Percentiles rank a stretch among this genome's conserved stretches.
These are phyloP conservation scores for Leucoptera coffeella DNA, from an alignment of 2,888 invertebrate genomes.

Conservation along the genomic window DNA sequence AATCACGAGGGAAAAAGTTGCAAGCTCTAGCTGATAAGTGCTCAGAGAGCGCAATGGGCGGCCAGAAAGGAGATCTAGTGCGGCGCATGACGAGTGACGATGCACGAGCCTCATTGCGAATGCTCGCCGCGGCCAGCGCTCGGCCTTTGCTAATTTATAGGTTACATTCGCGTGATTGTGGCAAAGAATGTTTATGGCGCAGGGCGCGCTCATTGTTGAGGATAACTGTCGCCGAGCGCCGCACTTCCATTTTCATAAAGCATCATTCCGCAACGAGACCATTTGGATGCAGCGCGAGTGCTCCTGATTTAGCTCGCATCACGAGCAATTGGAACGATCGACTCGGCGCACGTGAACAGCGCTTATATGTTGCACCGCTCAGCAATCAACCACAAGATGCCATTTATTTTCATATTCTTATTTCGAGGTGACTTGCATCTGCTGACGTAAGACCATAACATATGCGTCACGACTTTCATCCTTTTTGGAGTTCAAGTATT, in stretches of 20 bases:
- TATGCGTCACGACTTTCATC: too few relatives aligned
- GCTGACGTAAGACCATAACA: too few relatives aligned
- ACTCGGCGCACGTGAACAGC: conserved; percentile 10
- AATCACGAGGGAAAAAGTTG: neutral
- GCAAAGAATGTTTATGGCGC: conserved; percentile 45
- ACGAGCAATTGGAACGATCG: conserved; percentile 9
- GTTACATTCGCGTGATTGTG: conserved; percentile 45
- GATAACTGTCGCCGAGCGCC: conserved; percentile 24
- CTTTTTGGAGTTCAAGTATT: too few relatives aligned
- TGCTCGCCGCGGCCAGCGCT: conserved; percentile 22
- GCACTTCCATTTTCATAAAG: conserved; percentile 43
- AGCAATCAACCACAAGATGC: too few relatives aligned
- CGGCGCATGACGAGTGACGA: too few relatives aligned
- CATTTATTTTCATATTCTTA: too few relatives aligned
- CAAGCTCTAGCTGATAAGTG: too few relatives aligned
- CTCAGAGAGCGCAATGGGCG: too few relatives aligned
- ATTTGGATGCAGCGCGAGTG: conserved; percentile 6
- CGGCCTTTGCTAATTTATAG: conserved; percentile 42
- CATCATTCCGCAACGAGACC: conserved; percentile 32
- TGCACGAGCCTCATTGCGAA: conserved; percentile 24
- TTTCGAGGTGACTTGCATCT: too few relatives aligned
- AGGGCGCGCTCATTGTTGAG: conserved; percentile 45
- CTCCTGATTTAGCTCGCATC: neutral
- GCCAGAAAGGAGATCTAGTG: too few relatives aligned
- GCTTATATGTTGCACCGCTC: conserved; percentile 16